phyloP scores from a whole-genome alignment of 2,113 vertebrate species.

The Phalacrocorax carbo region DNA sequence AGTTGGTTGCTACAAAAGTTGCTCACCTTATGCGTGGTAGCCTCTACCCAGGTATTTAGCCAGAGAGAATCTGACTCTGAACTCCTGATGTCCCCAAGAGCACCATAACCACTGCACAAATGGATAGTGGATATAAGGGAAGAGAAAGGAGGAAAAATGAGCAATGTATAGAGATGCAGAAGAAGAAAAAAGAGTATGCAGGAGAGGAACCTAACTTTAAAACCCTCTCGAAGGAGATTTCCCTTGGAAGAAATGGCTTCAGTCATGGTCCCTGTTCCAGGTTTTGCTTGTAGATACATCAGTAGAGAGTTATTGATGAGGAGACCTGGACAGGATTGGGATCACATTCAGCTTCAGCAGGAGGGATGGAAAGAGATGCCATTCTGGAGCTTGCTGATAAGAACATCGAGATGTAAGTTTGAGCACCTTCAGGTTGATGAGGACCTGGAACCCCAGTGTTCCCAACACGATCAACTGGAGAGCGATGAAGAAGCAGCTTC shows the following conservation, averaged over 20 bases:
- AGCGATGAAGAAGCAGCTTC: not conserved
- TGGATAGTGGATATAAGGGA: not conserved
- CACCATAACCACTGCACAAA: not conserved
- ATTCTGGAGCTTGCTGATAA: not conserved
- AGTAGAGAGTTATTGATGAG: not conserved
- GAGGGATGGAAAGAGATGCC: not conserved
- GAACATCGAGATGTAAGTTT: not conserved
- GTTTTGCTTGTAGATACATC: not conserved
- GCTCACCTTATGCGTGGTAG: not conserved
- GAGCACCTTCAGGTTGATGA: not conserved
- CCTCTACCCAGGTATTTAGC: not conserved
- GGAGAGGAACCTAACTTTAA: not conserved
- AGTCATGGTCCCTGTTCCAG: not conserved
- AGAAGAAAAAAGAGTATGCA: not conserved
- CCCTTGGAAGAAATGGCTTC: not conserved
- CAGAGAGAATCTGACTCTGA: not conserved
- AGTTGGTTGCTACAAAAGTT: not conserved
- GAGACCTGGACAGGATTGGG: not conserved
- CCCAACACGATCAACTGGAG: not conserved
- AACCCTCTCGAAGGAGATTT: not conserved
- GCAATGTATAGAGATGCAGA: not conserved
- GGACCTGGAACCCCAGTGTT: not conserved
- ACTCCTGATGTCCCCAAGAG: not conserved
- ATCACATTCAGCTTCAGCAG: not conserved
- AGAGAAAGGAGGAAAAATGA: not conserved